Base-by-base conservation (phyloP, 1,140 invertebrate species). In the Liolophura sinensis region DNA sequence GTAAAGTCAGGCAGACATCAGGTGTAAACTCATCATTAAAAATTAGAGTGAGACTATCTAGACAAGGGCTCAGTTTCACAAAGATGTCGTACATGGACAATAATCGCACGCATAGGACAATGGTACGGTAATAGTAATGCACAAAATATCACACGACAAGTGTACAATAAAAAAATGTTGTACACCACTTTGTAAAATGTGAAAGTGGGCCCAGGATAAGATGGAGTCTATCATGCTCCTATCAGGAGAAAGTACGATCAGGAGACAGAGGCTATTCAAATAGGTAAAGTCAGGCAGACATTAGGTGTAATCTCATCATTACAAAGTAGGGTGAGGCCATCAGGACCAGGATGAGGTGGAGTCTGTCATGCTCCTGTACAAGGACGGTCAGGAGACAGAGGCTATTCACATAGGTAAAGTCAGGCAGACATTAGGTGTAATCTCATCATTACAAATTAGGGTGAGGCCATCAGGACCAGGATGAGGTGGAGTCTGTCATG, bases 291-390 rank as follows among this genome's bases (percentile, higher is more conserved):
- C 31, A 40, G 31, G 31, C 31, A 40, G 31, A 40, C 31, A 40
- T 40, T 3, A 40, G 31, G 31, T 40, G 31, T 40, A 40, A 40
- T 3, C 31, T 40, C 31, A 40, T 9, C 31, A 40, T 40, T 40
- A 40, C 9, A 9, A 3, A 40, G 31, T 40, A 40, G 81, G 80
- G 0, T 79, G 79, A 46, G 83, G 83, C 1, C 81, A 73, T 62
- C 73, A 84, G 12, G 79, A 83, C 40, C n/a, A 81, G 49, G 81
- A 84, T 5, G 79, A 84, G 57, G 74, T 84, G 1, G 76, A 78
- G 57, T 70, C 67, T 9, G 70, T 78, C 18, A 78, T 84, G 74
- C 60, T 70, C 57, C 80, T 78, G 58, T 84, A 84, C 64, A 84
- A 84, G 62, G 81, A 82, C 60, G 82, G 81, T 4, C 77, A 78